Evolutionary conservation across 2,888 invertebrate species (phyloP), one percentile per base, ranked within the genome.

Genomic region (Holacanthella duospinosa): DNA sequence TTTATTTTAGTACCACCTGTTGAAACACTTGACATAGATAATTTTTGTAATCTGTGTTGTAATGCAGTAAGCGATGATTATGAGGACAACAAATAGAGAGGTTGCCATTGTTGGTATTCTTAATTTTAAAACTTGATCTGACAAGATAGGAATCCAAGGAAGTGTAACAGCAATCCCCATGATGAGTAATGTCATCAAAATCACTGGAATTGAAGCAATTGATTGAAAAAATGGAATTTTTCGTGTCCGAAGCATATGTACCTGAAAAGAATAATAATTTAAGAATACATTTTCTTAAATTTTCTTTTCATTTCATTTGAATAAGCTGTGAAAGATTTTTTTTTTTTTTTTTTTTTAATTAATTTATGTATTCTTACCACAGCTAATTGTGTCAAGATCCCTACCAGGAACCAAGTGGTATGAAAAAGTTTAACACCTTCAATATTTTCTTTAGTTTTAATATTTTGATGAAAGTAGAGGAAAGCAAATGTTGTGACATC

Each of bases 31-130:
- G 6, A 61, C 43, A 24, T 67, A 67, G 29, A 67, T 43, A 24
- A 67, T 59, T 65, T 67, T 67, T 12, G 65, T 64, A 29, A 65
- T n/a, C n/a, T 63, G 61, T n/a, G 67, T 64, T 21, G 44, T 64
- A 57, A 62, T 56, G 27, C 63, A 65, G 29, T 67, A 67, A 21
- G 57, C 27, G 12, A 36, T 24, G 19, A 66, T 62, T 1, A 59
- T 60, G 19, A 29, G 48, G 12, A n/a, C 56, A 44, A 63, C 21
- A 60, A 65, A 67, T 1, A 55, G 53, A 43, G 63, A 65, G 1
- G 61, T 55, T 12, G 43, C 43, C 0, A 3, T 6, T 1, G 56
- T 29, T 19, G 63, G 55, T 16, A 48, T 9, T 2, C 27, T 56
- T 29, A 67, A 61, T 19, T 62, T 43, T 16, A 48, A 21, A 21